Percentiles rank a stretch among this genome's conserved stretches.
phyloP scores from a whole-genome alignment of 64 coral and sea anemone species.

The Dendronephthya gigantea region DNA sequence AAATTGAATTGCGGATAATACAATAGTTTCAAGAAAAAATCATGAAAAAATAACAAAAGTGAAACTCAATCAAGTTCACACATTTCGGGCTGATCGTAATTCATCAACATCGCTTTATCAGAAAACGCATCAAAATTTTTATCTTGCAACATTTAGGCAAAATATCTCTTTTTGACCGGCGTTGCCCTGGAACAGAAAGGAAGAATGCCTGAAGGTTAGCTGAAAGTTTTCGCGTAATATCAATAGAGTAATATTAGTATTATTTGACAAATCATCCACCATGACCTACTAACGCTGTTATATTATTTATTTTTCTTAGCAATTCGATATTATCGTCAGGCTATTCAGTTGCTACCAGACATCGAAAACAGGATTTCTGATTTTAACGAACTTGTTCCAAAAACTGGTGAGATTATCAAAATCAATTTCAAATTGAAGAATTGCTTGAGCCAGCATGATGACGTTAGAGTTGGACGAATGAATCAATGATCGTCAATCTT shows the following conservation, averaged over 20 bases:
- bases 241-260: not conserved
- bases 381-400: conserved; percentile 19
- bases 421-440: not conserved
- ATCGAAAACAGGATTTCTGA: conserved; percentile 76
- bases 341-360: conserved; percentile 87
- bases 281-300: not conserved
- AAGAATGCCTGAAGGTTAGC: not conserved
- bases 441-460: too few relatives aligned
- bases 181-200: not conserved
- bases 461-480: too few relatives aligned
- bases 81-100: too few relatives aligned
- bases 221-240: too few relatives aligned
- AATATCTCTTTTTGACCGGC: not conserved
- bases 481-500: not conserved
- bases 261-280: not conserved
- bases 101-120: too few relatives aligned
- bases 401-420: conserved; percentile 35
- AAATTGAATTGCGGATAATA: too few relatives aligned
- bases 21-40: too few relatives aligned
- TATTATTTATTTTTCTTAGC: conserved; percentile 45
- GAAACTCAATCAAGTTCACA: too few relatives aligned
- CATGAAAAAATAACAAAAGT: too few relatives aligned
- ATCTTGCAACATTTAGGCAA: not conserved
- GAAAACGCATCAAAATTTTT: too few relatives aligned
- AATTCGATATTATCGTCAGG: conserved; percentile 77